Percentiles rank a stretch among this genome's conserved stretches.
phyloP scores from a whole-genome alignment of 1,140 invertebrate genomes.

The Proctacanthus coquilletti region DNA sequence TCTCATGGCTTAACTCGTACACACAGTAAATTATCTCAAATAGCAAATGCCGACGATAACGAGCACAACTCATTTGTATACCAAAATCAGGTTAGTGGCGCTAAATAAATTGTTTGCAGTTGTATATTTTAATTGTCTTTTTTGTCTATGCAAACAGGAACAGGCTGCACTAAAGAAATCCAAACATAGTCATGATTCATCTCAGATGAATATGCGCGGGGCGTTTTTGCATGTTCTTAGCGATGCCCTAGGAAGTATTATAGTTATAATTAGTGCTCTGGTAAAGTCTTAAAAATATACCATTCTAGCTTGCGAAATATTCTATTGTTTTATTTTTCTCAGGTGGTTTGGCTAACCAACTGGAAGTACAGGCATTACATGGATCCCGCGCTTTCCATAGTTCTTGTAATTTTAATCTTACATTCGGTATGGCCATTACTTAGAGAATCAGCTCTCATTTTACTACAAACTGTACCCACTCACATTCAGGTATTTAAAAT shows the following conservation, averaged over 20 bases:
- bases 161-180: constrained; percentile 19
- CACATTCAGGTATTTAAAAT: constrained; percentile 61
- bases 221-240: constrained; percentile 95
- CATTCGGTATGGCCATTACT: constrained; percentile 74
- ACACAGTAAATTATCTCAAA: constrained; percentile 27
- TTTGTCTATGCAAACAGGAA: constrained; percentile 13
- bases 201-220: constrained; percentile 92
- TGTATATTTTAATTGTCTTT: constrained; percentile 2
- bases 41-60: constrained; percentile 55
- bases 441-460: constrained; percentile 73
- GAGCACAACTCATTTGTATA: constrained; percentile 37
- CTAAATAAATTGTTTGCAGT: neutral
- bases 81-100: constrained; percentile 14
- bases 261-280: constrained; percentile 87
- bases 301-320: constrained; percentile 1
- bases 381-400: constrained; percentile 81
- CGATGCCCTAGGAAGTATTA: constrained; percentile 90
- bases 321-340: constrained; percentile 4
- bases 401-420: constrained; percentile 65
- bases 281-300: constrained; percentile 18
- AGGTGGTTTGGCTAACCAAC: constrained; percentile 70
- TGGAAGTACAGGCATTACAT: constrained; percentile 76
- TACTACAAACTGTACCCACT: constrained; percentile 82
- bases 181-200: constrained; percentile 42
- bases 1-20: constrained; percentile 49